These are phyloP conservation scores for Lepus americanus DNA, from an alignment of 2,113 vertebrate genomes.

Conservation along the genomic window DNA sequence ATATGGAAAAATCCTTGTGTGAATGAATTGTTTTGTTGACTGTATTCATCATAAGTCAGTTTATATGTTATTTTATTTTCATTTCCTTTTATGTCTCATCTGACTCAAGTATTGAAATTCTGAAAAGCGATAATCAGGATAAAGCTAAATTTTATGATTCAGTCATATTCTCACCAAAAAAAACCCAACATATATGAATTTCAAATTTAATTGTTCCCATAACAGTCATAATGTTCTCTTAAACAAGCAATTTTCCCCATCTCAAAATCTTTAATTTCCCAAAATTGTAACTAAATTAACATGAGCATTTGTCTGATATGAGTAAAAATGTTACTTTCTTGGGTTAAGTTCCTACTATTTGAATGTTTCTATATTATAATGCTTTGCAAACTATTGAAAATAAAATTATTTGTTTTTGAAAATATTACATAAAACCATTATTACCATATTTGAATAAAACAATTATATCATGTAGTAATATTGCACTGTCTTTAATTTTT, in stretches of 20 bases:
- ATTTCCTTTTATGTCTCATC: not conserved
- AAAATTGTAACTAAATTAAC: not conserved
- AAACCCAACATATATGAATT: not conserved
- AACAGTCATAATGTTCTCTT: not conserved
- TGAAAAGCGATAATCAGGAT: not conserved
- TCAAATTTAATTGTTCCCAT: not conserved
- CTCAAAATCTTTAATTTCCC: not conserved
- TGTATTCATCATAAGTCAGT: not conserved
- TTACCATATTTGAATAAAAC: not conserved
- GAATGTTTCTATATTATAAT: not conserved
- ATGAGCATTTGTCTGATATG: not conserved
- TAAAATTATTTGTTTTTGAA: not conserved
- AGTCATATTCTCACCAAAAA: not conserved
- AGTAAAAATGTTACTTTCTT: not conserved
- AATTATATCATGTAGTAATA: not conserved
- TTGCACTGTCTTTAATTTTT: not conserved
- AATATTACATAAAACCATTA: not conserved
- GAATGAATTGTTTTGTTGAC: not conserved
- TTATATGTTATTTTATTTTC: not conserved
- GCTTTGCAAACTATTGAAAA: not conserved
- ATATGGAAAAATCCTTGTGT: not conserved
- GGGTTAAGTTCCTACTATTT: not conserved
- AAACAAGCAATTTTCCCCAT: not conserved
- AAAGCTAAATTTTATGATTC: not conserved
- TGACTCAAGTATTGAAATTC: not conserved